Base-by-base conservation (phyloP, 92 coral and sea anemone species). In the Epizoanthus ramosus region DNA sequence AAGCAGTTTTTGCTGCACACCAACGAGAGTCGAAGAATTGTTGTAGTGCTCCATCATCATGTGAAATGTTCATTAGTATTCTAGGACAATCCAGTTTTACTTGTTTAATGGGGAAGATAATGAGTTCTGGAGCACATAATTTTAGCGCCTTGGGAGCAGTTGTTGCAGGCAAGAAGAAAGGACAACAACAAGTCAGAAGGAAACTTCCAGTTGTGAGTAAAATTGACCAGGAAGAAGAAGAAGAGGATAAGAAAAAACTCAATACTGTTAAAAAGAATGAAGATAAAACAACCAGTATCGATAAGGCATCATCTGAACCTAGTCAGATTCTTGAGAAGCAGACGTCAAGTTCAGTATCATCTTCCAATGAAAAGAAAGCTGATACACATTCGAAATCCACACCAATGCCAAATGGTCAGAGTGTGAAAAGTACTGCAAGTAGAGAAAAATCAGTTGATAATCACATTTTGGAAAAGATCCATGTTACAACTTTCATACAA, bases 61-160 rank as follows among this genome's bases (percentile, higher is more conserved):
- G 93, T 73, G 87, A 91, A 56, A 12, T 84, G 53, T 63, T 93
- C 60, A 82, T 90, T 24, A 83, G 86, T 37, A 75, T 83, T 31
- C 59, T 93, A 4, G 92, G 94, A 24, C 92, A 76, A 16, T 86
- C 89, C 1, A 72, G 92, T 64, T 87, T 89, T 57, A 90, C 89
- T 10, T 88, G 94, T 61, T 79, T 67, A 14, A 72, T 84, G 89
- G 90, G 92, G 1, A 73, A 54, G 57, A 57, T 90, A 63, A 63
- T 92, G 41, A 87, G 85, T 74, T 87, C 89, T 35, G 81, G 66
- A 17, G 41, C 83, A 16, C 63, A 74, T 57, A 86, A 87, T 16
- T 69, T 75, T 15, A 86, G 85, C 6, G 57, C 89, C 8, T 18
- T 75, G 17, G 72, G 43, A 21, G 83, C 58, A 63, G 35, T 57